Conservation (phyloP, 1,140 invertebrate species). For the Scylla paramamosain region DNA sequence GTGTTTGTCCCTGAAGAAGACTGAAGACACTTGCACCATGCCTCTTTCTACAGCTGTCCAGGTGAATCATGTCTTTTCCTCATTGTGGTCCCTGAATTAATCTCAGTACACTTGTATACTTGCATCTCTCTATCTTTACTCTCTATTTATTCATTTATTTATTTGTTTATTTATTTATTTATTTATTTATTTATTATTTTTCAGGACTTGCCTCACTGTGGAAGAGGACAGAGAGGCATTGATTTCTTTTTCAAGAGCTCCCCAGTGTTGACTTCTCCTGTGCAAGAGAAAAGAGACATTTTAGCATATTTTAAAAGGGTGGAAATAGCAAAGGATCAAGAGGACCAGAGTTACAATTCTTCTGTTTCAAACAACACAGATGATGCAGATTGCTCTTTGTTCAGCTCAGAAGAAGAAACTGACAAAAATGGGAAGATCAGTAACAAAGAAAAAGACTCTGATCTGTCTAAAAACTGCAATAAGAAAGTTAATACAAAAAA, state of each 20-base stretch:
- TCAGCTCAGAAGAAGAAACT: not conserved
- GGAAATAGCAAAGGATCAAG: not conserved
- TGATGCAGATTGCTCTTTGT: not conserved
- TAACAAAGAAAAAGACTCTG: not conserved
- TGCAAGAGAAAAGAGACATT: not conserved
- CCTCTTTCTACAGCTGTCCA: not conserved
- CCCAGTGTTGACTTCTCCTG: not conserved
- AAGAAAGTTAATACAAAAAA: not conserved
- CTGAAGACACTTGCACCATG: not conserved
- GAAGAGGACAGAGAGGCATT: slow-evolving; percentile 38
- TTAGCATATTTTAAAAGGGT: slow-evolving; percentile 38
- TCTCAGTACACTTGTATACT: not conserved
- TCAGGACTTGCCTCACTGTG: slow-evolving; percentile 22
- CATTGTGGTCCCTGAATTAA: not conserved
- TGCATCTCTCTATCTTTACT: not conserved
- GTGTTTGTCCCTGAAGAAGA: no score
- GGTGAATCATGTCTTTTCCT: not conserved
- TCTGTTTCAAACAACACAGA: not conserved
- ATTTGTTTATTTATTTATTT: not conserved
- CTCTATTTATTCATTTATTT: not conserved
- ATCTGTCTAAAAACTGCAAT: not conserved
- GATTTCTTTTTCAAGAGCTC: slow-evolving; percentile 26
- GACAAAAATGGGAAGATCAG: not conserved
- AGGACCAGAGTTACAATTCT: not conserved
- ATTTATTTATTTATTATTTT: not conserved